Evolutionary conservation across 2,888 invertebrate species (phyloP), one percentile per base, ranked within the genome.

Genomic region (Cenopis cana): DNA sequence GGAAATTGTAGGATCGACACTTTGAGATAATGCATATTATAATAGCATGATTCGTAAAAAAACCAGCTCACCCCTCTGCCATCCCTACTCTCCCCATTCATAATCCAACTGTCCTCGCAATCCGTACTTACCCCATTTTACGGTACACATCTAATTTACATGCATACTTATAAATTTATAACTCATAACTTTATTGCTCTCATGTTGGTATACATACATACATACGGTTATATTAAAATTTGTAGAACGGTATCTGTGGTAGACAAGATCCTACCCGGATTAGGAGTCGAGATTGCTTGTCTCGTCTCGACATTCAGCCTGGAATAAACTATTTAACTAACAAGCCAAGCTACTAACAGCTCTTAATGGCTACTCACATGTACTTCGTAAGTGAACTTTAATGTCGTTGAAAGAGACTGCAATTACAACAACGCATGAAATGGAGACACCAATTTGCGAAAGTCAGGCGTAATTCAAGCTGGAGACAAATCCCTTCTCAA

Each of bases 251-350:
- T 46, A 46, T 8, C 46, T 60, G 60, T 57, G 14, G 41, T 60
- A 46, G 59, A n/a, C 59, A 59, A 59, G 60, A 60, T 60, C 60
- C 60, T 60, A 57, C 38, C 46, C n/a, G 60, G 60, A 60, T 60
- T 60, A 60, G n/a, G 46, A 18, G 29, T n/a, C 11, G 24, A 29
- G 60, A 60, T 60, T 60, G 60, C 60, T 46, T 59, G 55, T 55
- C n/a, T 46, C 60, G 46, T 46, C 46, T 24, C 60, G 60, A 38
- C 60, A 59, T 41, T 59, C 41, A 41, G 59, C 38, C 20, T 38
- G 10, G 59, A 41, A 59, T 59, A 59, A 24, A 59, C 59, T 59
- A 59, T 59, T 41, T 41, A 59, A 41, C 41, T 38, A 59, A 41
- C 59, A 46, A n/a, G n/a, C n/a, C 12, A 38, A 2, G 24, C 14